Evolutionary conservation across 2,113 vertebrate genomes (phyloP).

Genomic region (Clupea harengus): DNA sequence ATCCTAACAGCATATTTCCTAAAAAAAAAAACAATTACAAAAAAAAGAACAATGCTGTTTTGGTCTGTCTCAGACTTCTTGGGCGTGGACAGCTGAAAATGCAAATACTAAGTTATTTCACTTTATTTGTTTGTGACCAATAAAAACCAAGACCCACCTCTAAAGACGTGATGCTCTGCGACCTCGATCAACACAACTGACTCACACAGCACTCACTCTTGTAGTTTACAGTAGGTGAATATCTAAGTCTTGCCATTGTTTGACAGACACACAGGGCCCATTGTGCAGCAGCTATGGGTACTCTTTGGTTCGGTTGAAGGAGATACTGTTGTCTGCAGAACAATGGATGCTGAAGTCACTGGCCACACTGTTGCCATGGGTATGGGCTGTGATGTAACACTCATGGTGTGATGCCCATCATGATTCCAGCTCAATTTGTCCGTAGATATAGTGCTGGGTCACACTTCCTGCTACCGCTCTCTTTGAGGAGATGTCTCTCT

Average conservation of each 20-base stretch:
- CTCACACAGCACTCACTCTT: not conserved
- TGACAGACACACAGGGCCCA: constrained; percentile 22
- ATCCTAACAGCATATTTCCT: no score
- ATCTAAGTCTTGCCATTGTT: constrained; percentile 18
- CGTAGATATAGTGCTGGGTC: not conserved
- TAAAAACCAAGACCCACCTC: not conserved
- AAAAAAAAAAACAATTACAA: no score
- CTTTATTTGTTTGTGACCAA: not conserved
- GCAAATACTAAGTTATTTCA: not conserved
- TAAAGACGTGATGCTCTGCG: not conserved
- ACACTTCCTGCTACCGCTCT: not conserved
- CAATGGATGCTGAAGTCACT: constrained; percentile 61
- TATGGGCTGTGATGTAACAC: not conserved
- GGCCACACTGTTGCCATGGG: constrained; percentile 26
- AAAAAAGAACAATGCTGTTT: not conserved
- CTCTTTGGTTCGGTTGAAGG: constrained; percentile 53
- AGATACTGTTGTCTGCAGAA: constrained; percentile 64
- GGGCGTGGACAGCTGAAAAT: not conserved
- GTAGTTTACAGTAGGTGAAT: not conserved
- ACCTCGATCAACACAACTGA: not conserved
- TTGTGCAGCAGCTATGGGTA: constrained; percentile 42
- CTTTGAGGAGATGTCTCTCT: no score
- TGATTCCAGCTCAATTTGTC: not conserved
- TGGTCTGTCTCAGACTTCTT: not conserved
- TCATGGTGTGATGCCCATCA: not conserved